Conservation (phyloP, 2,888 invertebrate genomes). For the Mythimna impura region DNA sequence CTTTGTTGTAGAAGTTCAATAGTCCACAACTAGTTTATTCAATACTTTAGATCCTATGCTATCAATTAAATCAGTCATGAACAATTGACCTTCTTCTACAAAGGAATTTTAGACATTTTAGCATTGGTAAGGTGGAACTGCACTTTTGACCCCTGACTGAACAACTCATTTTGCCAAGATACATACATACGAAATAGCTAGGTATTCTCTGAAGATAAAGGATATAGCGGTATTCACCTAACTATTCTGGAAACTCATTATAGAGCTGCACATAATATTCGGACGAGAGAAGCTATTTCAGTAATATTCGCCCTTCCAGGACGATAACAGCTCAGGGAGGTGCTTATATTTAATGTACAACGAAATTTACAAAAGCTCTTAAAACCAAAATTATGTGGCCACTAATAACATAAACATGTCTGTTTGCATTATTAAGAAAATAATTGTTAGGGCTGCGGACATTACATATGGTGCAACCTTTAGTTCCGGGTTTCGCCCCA, state of each 20-base stretch:
- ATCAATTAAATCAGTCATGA: too few species aligned
- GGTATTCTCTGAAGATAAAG: neutral
- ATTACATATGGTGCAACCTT: constrained; percentile 63
- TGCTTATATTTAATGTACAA: constrained; percentile 45
- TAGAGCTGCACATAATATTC: constrained; percentile 28
- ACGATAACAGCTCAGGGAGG: constrained; percentile 15
- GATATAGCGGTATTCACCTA: neutral
- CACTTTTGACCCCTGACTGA: too few species aligned
- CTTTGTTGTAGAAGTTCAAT: too few species aligned
- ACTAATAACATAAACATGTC: constrained; percentile 47
- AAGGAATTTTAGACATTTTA: too few species aligned
- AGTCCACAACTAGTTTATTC: too few species aligned
- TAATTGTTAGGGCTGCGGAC: constrained; percentile 30
- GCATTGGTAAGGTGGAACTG: too few species aligned
- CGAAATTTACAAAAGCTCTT: constrained; percentile 34
- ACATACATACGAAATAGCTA: neutral
- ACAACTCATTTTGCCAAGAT: too few species aligned
- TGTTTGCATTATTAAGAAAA: constrained; percentile 41
- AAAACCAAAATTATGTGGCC: constrained; percentile 41
- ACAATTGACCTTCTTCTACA: too few species aligned
- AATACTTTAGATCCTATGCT: too few species aligned
- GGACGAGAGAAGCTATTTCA: constrained; percentile 1
- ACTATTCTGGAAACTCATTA: constrained; percentile 6
- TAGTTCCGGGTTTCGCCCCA: constrained; percentile 53
- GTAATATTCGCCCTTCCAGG: constrained; percentile 6